Conservation (phyloP, 2,797 vertebrate species). For the Lepilemur septentrionalis region DNA sequence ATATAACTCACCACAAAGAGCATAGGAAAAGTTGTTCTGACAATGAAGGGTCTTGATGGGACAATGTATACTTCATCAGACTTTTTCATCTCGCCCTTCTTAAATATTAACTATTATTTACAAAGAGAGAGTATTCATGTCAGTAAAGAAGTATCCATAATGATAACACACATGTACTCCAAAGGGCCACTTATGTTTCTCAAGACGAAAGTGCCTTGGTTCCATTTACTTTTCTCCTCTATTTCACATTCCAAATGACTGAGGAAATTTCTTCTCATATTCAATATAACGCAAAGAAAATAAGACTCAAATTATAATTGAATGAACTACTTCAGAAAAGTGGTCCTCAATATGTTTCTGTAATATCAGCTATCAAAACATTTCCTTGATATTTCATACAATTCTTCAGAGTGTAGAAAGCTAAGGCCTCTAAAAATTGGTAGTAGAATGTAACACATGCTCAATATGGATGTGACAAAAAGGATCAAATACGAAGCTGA, state of each 20-base stretch:
- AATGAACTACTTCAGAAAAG: neutral
- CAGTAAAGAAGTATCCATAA: neutral
- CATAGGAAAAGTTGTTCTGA: neutral
- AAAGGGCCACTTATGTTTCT: neutral
- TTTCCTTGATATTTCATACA: neutral
- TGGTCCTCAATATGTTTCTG: neutral
- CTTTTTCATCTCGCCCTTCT: neutral
- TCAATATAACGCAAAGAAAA: neutral
- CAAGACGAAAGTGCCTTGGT: neutral
- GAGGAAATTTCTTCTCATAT: neutral
- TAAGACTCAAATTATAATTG: neutral
- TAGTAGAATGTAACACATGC: neutral
- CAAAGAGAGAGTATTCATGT: neutral
- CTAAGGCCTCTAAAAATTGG: neutral
- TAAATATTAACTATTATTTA: neutral
- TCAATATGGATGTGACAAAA: neutral
- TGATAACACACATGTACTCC: neutral
- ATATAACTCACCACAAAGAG: neutral
- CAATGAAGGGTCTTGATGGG: neutral
- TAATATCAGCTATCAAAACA: neutral
- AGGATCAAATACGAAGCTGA: neutral
- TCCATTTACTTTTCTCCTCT: neutral
- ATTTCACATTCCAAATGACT: neutral
- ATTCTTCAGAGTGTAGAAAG: neutral
- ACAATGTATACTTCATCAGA: neutral